Base-by-base conservation (phyloP, 2,888 invertebrate species). In the Alsophila aescularia region DNA sequence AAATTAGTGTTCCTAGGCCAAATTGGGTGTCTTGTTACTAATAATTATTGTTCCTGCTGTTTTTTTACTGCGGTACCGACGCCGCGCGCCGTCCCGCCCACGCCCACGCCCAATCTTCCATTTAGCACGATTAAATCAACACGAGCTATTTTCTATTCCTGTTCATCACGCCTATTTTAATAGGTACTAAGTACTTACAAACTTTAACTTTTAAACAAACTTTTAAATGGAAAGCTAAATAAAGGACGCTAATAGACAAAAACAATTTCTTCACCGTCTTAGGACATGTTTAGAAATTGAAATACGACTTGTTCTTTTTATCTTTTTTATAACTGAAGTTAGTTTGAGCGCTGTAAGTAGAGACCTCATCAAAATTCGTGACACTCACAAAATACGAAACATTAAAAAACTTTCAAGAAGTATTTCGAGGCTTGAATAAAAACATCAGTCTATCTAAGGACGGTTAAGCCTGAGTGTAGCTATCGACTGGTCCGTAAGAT, bases 401-500 rank as follows among this genome's bases (percentile, higher is more conserved):
- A 32, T 43, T 36, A 42, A 43, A 51, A 37, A 51, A 24, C 37
- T 44, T 44, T 51, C 32, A 44, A 5, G 1, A 24, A 24, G 24
- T 14, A 12, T 21, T 39, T 7, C 21, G 24, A 24, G 4, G 8
- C 24, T 24, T 8, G 4, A 24, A 24, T 24, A 24, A 2, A 24
- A 24, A 24, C 24, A 24, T 24, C 24, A 8, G 7, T 24, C 24
- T 24, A 24, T 8, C 24, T 24, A 24, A 5, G 8, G 9, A 13
- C 13, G 9, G 37, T 29, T 10, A 13, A 21, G 6, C 29, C 21
- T 53, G 12, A 13, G 53, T 50, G 64, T 62, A 67, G 67, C 72
- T 77, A 79, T 82, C 72, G 77, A 75, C 71, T 77, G 72, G 73
- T 73, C 75, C 69, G 62, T 70, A 69, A 79, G 75, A 81, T 80